Percentiles rank a stretch among this genome's conserved stretches.
phyloP scores from a whole-genome alignment of 2,797 vertebrate genomes.

The Carcharodon carcharias region DNA sequence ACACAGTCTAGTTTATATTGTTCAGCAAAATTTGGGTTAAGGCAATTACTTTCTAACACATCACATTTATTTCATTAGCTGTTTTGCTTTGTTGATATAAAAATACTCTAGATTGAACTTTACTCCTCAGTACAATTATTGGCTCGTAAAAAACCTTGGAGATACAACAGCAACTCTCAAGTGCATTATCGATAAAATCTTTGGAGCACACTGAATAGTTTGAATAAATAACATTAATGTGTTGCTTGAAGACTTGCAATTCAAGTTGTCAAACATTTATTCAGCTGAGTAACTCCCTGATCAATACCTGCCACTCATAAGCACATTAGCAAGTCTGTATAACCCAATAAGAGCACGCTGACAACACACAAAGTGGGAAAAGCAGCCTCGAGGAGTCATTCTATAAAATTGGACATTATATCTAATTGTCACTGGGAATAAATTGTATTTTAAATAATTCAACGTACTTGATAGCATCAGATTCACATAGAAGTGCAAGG shows the following conservation, averaged over 20 bases:
- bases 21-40: not conserved
- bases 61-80: not conserved
- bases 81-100: not conserved
- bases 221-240: constrained; percentile 27
- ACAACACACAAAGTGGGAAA: constrained; percentile 2
- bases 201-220: constrained; percentile 11
- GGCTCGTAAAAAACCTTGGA: too few species aligned
- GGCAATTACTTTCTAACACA: not conserved
- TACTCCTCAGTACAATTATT: not conserved
- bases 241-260: constrained; percentile 6
- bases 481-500: not conserved
- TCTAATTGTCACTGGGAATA: constrained; percentile 31
- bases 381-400: constrained; percentile 11
- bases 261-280: constrained; percentile 34
- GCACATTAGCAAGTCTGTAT: constrained; percentile 9
- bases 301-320: constrained; percentile 34
- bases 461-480: constrained; percentile 12
- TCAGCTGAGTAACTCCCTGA: constrained; percentile 3
- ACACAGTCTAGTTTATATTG: not conserved
- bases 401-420: constrained; percentile 5
- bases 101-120: not conserved
- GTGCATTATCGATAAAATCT: constrained; percentile 10
- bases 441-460: constrained; percentile 31
- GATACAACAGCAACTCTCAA: not conserved
- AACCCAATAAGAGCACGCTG: constrained; percentile 12